These are phyloP conservation scores for Caenorhabditis sp. DNA, from an alignment of 2,888 invertebrate genomes.

Conservation along the genomic window DNA sequence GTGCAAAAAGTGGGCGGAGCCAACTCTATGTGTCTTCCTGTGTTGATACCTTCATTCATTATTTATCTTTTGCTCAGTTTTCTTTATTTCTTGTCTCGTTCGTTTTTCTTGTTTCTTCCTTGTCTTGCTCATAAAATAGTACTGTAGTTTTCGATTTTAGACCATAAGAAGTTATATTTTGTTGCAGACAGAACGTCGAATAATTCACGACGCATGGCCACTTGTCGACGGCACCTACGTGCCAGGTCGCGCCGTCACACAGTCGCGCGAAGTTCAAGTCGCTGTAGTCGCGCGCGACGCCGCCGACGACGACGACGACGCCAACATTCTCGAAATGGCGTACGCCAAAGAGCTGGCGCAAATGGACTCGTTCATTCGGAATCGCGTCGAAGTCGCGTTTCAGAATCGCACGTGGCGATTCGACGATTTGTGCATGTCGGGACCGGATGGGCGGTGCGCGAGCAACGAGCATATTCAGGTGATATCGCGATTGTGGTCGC, in stretches of 20 bases:
- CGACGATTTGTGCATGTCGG: slow-evolving; percentile 56
- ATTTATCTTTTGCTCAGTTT: too few relatives aligned
- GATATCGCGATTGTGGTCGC: slow-evolving; percentile 51
- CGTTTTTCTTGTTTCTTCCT: too few relatives aligned
- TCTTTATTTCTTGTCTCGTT: too few relatives aligned
- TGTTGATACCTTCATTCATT: too few relatives aligned
- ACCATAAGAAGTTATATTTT: background rate
- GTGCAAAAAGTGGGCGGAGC: too few relatives aligned
- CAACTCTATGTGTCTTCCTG: too few relatives aligned
- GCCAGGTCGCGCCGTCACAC: slow-evolving; percentile 60
- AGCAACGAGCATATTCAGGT: slow-evolving; percentile 54
- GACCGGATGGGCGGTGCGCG: slow-evolving; percentile 47
- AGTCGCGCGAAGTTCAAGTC: slow-evolving; percentile 71
- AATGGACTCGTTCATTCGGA: slow-evolving; percentile 57
- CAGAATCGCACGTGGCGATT: slow-evolving; percentile 47
- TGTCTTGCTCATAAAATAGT: too few relatives aligned
- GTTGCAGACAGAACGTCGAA: slow-evolving; percentile 43
- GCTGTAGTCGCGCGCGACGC: slow-evolving; percentile 83
- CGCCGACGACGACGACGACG: slow-evolving; percentile 80
- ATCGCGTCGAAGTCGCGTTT: slow-evolving; percentile 47
- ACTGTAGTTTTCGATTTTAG: too few relatives aligned
- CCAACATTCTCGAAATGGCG: slow-evolving; percentile 81
- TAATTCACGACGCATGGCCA: slow-evolving; percentile 60
- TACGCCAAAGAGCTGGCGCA: slow-evolving; percentile 49
- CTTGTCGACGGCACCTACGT: slow-evolving; percentile 55